Evolutionary conservation across 2,888 invertebrate species (phyloP).

Genomic region (Lomographa bimaculata): DNA sequence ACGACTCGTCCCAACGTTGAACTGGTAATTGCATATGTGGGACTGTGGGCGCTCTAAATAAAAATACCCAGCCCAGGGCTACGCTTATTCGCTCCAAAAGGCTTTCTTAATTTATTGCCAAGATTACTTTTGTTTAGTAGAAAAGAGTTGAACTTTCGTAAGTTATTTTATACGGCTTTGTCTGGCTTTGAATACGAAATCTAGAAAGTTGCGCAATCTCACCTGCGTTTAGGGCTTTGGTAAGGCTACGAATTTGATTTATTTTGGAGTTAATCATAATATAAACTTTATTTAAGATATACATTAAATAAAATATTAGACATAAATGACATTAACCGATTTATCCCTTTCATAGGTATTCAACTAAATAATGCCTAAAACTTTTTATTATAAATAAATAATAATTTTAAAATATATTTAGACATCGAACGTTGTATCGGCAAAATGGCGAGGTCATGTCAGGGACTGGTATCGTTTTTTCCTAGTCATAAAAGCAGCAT

Average conservation of each 20-base stretch:
- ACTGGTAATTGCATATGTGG: conserved; percentile 46
- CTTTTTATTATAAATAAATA: too few species aligned
- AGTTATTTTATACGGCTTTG: conserved; percentile 25
- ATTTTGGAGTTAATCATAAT: neutral
- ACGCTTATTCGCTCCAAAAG: conserved; percentile 27
- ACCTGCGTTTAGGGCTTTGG: conserved; percentile 16
- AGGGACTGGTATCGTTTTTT: conserved; percentile 11
- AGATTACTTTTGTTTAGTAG: conserved; percentile 29
- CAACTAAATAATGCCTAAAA: too few species aligned
- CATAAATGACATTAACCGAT: too few species aligned
- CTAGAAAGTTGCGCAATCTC: conserved; percentile 25
- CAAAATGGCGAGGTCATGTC: conserved; percentile 17
- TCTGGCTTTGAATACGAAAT: conserved; percentile 23
- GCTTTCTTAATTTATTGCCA: conserved; percentile 29
- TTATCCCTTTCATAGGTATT: too few species aligned
- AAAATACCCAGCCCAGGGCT: conserved; percentile 24
- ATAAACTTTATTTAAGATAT: too few species aligned
- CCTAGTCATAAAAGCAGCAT: conserved; percentile 15
- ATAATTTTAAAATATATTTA: too few species aligned
- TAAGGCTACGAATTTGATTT: neutral
- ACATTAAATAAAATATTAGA: too few species aligned
- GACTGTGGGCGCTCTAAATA: conserved; percentile 37
- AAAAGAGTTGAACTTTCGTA: conserved; percentile 29
- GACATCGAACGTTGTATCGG: too few species aligned
- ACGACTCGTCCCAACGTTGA: conserved; percentile 34